phyloP scores from a whole-genome alignment of 2,797 vertebrate species.

The Catostomus latipinnis region DNA sequence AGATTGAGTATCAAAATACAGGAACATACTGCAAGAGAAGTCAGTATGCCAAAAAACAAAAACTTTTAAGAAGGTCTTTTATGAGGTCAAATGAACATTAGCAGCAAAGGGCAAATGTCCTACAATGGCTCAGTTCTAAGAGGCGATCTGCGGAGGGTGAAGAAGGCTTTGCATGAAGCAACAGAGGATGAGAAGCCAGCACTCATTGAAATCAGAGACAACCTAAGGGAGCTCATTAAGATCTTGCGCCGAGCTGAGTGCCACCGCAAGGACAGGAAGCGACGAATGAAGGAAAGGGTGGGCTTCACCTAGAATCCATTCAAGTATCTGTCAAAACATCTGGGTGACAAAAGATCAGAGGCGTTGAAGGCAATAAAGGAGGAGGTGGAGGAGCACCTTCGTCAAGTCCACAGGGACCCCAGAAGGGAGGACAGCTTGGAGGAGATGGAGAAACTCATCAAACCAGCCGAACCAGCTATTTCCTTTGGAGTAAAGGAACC shows the following conservation, averaged over 20 bases:
- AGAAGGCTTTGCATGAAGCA: background rate
- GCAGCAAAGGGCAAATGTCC: no score
- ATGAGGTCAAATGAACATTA: no score
- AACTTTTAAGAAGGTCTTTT: no score
- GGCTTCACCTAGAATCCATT: slow-evolving; percentile 15
- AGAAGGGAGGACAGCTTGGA: slow-evolving; percentile 25
- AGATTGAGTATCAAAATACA: background rate
- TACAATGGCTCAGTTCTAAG: slow-evolving; percentile 1
- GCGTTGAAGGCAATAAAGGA: slow-evolving; percentile 22
- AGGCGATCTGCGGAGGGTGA: slow-evolving; percentile 21
- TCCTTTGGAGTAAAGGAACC: slow-evolving; percentile 13
- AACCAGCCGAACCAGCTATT: slow-evolving; percentile 15
- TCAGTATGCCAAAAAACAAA: no score
- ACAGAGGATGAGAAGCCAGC: slow-evolving; percentile 18
- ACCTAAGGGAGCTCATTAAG: slow-evolving; percentile 14
- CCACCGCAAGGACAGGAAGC: slow-evolving; percentile 5
- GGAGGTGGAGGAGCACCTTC: background rate
- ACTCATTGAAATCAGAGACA: background rate
- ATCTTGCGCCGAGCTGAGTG: slow-evolving; percentile 19
- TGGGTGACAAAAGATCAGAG: background rate
- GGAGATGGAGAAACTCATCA: slow-evolving; percentile 24
- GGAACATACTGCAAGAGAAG: background rate
- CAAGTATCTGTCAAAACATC: slow-evolving; percentile 1
- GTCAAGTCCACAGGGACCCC: background rate
- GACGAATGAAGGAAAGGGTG: background rate